A percentile compares a stretch with the other conserved stretches of the same genome.
Evolutionary conservation across 2,113 vertebrate species (phyloP).

Genomic region (Nasalis larvatus): DNA sequence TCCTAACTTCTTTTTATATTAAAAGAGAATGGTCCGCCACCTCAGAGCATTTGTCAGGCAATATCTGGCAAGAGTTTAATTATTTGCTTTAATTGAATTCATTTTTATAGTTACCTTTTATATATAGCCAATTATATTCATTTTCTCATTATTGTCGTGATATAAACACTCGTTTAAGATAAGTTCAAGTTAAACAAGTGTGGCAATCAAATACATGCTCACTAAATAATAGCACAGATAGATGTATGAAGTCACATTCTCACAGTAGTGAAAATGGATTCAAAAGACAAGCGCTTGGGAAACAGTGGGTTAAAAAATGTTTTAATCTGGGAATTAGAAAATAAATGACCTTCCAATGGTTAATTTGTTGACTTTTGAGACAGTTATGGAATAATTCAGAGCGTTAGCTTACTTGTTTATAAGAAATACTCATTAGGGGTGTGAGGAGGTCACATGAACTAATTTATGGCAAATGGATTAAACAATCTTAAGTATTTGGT

Average conservation of each 20-base stretch:
- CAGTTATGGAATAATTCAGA: not conserved
- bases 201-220: not conserved
- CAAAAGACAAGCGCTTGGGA: not conserved
- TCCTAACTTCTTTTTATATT: not conserved
- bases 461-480: not conserved
- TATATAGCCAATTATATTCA: not conserved
- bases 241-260: not conserved
- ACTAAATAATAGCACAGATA: not conserved
- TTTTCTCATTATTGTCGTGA: not conserved
- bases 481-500: not conserved
- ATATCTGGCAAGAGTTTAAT: not conserved
- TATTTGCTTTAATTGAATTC: not conserved
- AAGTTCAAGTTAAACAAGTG: constrained; percentile 5
- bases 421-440: not conserved
- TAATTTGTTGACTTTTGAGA: not conserved
- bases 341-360: not conserved
- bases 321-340: not conserved
- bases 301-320: not conserved
- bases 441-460: not conserved
- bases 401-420: not conserved
- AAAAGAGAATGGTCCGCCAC: not conserved
- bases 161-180: not conserved
- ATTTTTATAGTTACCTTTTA: not conserved
- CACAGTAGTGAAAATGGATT: not conserved
- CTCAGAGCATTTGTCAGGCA: not conserved